Percentiles rank a stretch among this genome's conserved stretches.
Conservation (phyloP, 2,888 invertebrate species). For the Drosophila meridiana region DNA sequence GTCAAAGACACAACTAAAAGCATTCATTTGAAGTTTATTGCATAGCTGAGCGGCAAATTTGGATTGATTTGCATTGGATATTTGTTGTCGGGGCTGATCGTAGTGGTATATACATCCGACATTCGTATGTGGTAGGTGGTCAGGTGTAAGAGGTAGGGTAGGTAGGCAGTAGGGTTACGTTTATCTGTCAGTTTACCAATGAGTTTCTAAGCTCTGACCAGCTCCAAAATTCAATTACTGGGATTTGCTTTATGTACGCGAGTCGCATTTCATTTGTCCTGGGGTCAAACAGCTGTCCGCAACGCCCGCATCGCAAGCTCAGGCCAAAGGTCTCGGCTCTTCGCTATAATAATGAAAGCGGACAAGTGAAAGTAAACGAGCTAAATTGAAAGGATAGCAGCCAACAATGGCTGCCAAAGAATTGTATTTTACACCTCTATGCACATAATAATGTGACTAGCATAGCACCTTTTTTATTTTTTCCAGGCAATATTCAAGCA, state of each 20-base stretch:
- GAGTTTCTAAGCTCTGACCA: slow-evolving; percentile 60
- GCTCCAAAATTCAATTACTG: slow-evolving; percentile 62
- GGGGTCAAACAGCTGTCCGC: slow-evolving; percentile 45
- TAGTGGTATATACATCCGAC: slow-evolving; percentile 18
- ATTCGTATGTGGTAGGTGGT: background rate
- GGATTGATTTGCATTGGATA: slow-evolving; percentile 44
- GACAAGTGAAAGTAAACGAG: slow-evolving; percentile 46
- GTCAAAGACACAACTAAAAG: background rate
- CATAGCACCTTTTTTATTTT: slow-evolving; percentile 32
- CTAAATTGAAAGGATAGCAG: slow-evolving; percentile 27
- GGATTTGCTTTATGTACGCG: slow-evolving; percentile 43
- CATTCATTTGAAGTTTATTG: slow-evolving; percentile 54
- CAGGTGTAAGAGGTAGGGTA: background rate
- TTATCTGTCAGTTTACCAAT: slow-evolving; percentile 48
- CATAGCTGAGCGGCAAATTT: slow-evolving; percentile 32
- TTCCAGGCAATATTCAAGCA: slow-evolving; percentile 5
- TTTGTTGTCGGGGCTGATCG: slow-evolving; percentile 11
- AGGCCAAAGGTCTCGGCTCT: slow-evolving; percentile 44
- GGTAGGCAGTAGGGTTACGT: slow-evolving; percentile 3
- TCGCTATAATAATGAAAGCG: slow-evolving; percentile 59
- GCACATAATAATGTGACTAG: slow-evolving; percentile 41
- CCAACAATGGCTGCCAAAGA: slow-evolving; percentile 57
- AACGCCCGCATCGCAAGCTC: slow-evolving; percentile 51
- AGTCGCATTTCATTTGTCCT: slow-evolving; percentile 45
- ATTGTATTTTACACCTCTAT: slow-evolving; percentile 72